Percentiles rank a stretch among this genome's conserved stretches.
phyloP scores from a whole-genome alignment of 2,797 vertebrate genomes.

The Sebastes aleutianus region DNA sequence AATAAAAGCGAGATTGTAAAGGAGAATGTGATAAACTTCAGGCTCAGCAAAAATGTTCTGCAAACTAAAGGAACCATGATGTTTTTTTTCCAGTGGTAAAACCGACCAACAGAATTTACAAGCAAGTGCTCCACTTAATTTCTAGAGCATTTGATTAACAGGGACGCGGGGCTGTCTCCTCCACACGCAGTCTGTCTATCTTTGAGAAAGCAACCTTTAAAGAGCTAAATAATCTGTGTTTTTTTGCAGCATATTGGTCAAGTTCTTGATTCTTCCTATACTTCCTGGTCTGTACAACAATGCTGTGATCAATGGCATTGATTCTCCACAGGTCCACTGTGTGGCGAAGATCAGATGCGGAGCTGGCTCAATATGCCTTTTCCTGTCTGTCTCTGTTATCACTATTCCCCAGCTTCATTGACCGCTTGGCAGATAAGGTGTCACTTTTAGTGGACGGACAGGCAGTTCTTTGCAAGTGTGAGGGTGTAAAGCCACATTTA shows the following conservation, averaged over 20 bases:
- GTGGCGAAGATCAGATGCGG: conserved; percentile 32
- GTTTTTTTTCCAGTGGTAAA: background rate
- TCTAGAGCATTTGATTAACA: background rate
- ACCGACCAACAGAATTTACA: background rate
- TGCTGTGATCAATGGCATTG: conserved; percentile 53
- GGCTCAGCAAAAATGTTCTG: background rate
- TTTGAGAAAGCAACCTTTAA: conserved; percentile 10
- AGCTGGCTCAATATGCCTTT: conserved; percentile 23
- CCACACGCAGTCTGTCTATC: background rate
- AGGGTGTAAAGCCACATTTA: conserved; percentile 28
- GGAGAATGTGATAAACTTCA: background rate
- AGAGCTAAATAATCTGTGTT: background rate
- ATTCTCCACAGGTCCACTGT: conserved; percentile 34
- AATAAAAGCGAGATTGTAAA: background rate
- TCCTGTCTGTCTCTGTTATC: conserved; percentile 33
- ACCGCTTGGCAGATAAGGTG: conserved; percentile 22
- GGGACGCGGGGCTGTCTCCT: background rate
- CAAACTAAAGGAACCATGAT: background rate
- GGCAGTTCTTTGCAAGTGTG: conserved; percentile 1
- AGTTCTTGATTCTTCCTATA: conserved; percentile 15
- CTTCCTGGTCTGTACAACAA: conserved; percentile 24
- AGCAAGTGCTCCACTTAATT: background rate
- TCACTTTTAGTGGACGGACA: conserved; percentile 15
- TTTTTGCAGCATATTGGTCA: background rate
- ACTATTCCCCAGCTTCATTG: conserved; percentile 20